These are phyloP conservation scores for Pantherophis alleghaniensis DNA, from an alignment of 2,797 vertebrate species.

Conservation along the genomic window DNA sequence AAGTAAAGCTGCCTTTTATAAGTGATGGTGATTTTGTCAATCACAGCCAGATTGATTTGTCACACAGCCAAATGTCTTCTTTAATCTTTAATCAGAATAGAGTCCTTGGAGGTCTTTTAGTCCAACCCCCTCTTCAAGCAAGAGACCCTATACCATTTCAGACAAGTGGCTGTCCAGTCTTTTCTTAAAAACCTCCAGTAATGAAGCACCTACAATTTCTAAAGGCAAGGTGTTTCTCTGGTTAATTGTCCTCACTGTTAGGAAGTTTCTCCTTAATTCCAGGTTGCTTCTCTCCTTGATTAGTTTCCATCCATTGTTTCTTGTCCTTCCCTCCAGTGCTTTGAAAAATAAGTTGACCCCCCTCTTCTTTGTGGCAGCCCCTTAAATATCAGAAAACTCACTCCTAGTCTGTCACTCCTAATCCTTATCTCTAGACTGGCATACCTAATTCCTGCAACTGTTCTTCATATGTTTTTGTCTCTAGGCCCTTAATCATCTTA, in stretches of 20 bases:
- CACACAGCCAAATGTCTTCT: background rate
- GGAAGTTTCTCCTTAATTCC: background rate
- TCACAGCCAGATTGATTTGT: background rate
- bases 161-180: background rate
- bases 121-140: background rate
- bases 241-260: background rate
- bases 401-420: too few relatives aligned
- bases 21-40: background rate
- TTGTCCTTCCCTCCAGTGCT: background rate
- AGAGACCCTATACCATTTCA: background rate
- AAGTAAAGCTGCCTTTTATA: background rate
- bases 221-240: background rate
- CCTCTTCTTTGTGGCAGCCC: too few relatives aligned
- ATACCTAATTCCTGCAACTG: too few relatives aligned
- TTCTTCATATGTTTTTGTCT: too few relatives aligned
- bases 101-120: background rate
- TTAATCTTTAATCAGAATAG: background rate
- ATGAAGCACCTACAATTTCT: background rate
- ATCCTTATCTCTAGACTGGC: too few relatives aligned
- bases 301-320: background rate
- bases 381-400: too few relatives aligned
- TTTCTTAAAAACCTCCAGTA: background rate
- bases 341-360: background rate
- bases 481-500: too few relatives aligned
- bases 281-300: background rate